Percentiles rank a stretch among this genome's conserved stretches.
Conservation (phyloP, 2,888 invertebrate species). For the Scaptomyza caliginosa region DNA sequence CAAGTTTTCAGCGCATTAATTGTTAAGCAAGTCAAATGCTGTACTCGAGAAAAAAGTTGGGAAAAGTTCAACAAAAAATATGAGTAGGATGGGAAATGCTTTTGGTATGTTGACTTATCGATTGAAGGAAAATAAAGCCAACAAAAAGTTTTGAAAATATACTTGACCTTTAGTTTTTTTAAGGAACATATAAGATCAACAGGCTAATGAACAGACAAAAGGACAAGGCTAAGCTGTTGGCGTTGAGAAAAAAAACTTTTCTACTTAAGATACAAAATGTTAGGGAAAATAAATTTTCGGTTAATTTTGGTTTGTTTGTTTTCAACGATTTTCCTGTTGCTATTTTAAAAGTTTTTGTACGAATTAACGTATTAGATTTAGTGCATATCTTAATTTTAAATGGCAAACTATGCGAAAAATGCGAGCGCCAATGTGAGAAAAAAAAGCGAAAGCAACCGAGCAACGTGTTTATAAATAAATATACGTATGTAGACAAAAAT, state of each 20-base stretch:
- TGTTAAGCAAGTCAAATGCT: constrained; percentile 35
- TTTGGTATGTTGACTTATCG: background rate
- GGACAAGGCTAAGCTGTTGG: background rate
- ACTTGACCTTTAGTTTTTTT: background rate
- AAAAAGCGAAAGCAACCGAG: constrained; percentile 48
- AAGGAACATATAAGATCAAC: background rate
- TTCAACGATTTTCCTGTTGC: constrained; percentile 24
- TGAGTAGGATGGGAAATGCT: background rate
- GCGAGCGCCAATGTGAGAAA: constrained; percentile 46
- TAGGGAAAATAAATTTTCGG: constrained; percentile 33
- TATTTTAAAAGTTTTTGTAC: constrained; percentile 56
- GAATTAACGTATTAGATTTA: constrained; percentile 72
- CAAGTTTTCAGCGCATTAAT: constrained; percentile 50
- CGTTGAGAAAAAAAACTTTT: background rate
- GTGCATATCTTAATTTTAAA: constrained; percentile 63
- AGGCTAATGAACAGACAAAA: background rate
- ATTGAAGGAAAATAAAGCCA: background rate
- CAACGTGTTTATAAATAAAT: constrained; percentile 27
- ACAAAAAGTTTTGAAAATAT: background rate
- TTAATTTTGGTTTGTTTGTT: constrained; percentile 28
- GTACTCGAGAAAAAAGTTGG: constrained; percentile 3
- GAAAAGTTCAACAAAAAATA: background rate
- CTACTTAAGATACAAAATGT: too few species aligned
- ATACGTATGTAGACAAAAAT: constrained; percentile 19
- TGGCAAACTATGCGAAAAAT: constrained; percentile 71